Conservation (phyloP, 2,113 vertebrate genomes). For the Ctenodactylus gundi region DNA sequence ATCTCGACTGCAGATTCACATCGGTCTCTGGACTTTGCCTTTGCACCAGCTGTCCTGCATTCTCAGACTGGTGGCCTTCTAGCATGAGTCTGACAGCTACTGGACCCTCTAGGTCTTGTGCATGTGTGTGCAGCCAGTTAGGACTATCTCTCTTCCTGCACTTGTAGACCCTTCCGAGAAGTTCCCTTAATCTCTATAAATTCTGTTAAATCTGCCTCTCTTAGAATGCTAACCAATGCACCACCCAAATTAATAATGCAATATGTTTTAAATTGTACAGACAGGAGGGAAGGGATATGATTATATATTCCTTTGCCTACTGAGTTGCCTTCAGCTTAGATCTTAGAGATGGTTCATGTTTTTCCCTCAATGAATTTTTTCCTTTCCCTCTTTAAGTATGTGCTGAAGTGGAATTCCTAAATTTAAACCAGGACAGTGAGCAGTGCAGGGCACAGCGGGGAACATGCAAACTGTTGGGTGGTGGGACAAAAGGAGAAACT, state of each 20-base stretch:
- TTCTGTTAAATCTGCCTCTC: too few species aligned
- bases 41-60: too few species aligned
- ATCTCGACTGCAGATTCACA: too few species aligned
- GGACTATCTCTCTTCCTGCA: too few species aligned
- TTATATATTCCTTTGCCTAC: not conserved
- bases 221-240: too few species aligned
- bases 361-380: not conserved
- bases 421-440: slow-evolving; percentile 63
- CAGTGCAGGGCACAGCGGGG: slow-evolving; percentile 20
- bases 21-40: too few species aligned
- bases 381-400: slow-evolving; percentile 59
- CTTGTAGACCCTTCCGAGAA: too few species aligned
- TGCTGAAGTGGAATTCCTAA: slow-evolving; percentile 47
- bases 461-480: not conserved
- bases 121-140: too few species aligned
- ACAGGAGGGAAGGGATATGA: not conserved
- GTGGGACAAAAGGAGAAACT: slow-evolving; percentile 57
- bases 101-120: too few species aligned
- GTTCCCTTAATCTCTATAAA: too few species aligned
- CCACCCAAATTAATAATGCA: slow-evolving; percentile 62
- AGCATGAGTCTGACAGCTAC: too few species aligned
- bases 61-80: too few species aligned
- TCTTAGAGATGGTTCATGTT: slow-evolving; percentile 31
- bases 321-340: slow-evolving; percentile 37
- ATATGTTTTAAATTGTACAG: not conserved